phyloP scores from a whole-genome alignment of 2,113 vertebrate genomes.

The Bos indicus region DNA sequence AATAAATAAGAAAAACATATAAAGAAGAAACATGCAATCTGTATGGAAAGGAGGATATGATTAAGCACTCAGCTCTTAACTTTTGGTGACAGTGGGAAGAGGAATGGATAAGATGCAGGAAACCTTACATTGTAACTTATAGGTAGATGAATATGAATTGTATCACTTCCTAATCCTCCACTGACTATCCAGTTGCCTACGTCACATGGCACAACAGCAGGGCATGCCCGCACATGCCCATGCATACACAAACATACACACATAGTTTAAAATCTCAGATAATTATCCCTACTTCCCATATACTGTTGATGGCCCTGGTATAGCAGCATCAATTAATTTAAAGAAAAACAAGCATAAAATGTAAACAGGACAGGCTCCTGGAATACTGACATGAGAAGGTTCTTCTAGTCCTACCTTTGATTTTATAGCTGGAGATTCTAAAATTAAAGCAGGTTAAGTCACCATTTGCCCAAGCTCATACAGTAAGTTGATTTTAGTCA shows the following conservation, averaged over 20 bases:
- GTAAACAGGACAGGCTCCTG: neutral
- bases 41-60: neutral
- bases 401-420: neutral
- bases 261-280: neutral
- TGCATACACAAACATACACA: neutral
- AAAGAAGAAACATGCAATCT: neutral
- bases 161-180: neutral
- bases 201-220: neutral
- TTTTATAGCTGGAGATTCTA: neutral
- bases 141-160: neutral
- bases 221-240: rapidly evolving
- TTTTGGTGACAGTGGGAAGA: neutral
- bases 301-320: neutral
- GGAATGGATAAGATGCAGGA: neutral
- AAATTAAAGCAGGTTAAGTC: neutral
- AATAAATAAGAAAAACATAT: neutral
- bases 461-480: neutral
- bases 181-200: neutral
- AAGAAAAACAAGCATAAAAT: neutral
- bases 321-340: neutral
- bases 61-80: neutral
- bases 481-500: neutral
- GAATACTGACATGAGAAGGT: neutral
- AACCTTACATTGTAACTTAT: neutral
- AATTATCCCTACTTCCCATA: neutral